Percentiles rank a stretch among this genome's conserved stretches.
Conservation (phyloP, 2,888 invertebrate species). For the Pheosia gnoma region DNA sequence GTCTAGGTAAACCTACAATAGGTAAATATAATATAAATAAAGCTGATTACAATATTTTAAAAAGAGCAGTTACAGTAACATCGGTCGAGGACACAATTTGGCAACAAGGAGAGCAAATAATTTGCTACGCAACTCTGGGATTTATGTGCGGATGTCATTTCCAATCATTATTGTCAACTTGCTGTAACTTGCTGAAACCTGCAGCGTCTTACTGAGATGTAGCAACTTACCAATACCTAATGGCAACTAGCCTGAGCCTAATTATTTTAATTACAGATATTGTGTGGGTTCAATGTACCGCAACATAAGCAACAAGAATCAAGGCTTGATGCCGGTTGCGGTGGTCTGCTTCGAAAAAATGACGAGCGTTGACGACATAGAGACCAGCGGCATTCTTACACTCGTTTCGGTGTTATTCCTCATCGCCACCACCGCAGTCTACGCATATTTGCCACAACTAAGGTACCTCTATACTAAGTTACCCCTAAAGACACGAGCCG, state of each 20-base stretch:
- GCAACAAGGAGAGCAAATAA: too few relatives aligned
- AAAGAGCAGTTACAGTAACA: too few relatives aligned
- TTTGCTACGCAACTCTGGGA: too few relatives aligned
- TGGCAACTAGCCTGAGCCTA: background rate
- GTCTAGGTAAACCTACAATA: too few relatives aligned
- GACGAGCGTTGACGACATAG: constrained; percentile 55
- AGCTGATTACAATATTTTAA: too few relatives aligned
- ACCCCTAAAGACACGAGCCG: too few relatives aligned
- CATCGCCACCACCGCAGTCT: constrained; percentile 84
- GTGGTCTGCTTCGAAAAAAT: constrained; percentile 87
- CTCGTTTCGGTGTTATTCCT: constrained; percentile 85
- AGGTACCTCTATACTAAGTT: constrained; percentile 61
- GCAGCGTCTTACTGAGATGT: too few relatives aligned
- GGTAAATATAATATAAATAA: too few relatives aligned
- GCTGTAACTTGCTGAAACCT: too few relatives aligned
- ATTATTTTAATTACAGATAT: constrained; percentile 53
- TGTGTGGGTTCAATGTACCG: constrained; percentile 62
- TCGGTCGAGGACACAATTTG: too few relatives aligned
- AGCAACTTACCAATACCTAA: background rate
- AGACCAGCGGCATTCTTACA: constrained; percentile 71
- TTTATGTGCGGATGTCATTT: too few relatives aligned
- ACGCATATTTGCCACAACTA: constrained; percentile 84
- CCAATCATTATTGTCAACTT: too few relatives aligned
- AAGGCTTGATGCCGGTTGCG: constrained; percentile 59
- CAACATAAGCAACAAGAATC: constrained; percentile 40